Conservation (phyloP, 2,888 invertebrate genomes). For the Dusona sp. region DNA sequence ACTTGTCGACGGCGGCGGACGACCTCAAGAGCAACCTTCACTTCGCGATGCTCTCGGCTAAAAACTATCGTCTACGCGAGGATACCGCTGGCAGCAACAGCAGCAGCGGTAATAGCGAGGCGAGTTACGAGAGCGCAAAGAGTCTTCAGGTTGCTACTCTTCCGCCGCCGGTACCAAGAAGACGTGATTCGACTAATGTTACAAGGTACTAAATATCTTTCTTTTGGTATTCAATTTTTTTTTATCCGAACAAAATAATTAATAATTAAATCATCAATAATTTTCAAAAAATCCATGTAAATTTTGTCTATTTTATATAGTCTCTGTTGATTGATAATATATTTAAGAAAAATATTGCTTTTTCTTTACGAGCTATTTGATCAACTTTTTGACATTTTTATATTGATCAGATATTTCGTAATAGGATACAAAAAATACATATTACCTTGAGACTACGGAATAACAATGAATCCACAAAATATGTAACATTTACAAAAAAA, state of each 20-base stretch:
- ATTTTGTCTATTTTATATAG: neutral
- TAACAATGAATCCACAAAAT: no score
- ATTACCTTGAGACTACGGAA: no score
- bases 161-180: constrained; percentile 82
- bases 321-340: neutral
- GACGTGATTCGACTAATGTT: constrained; percentile 79
- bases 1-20: constrained; percentile 88
- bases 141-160: constrained; percentile 76
- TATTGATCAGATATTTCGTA: neutral
- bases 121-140: constrained; percentile 81
- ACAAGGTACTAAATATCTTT: constrained; percentile 73
- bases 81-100: constrained; percentile 79
- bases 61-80: constrained; percentile 80
- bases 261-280: no score
- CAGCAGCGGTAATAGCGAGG: constrained; percentile 82
- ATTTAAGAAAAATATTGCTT: neutral
- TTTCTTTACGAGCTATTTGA: neutral
- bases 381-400: no score
- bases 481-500: no score
- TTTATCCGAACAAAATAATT: no score
- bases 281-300: no score
- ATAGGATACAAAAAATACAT: no score
- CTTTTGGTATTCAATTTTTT: neutral
- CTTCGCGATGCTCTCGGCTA: constrained; percentile 83
- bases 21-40: constrained; percentile 86